Evolutionary conservation across 2,888 invertebrate genomes (phyloP).

Genomic region (Polylopha cassiicola): DNA sequence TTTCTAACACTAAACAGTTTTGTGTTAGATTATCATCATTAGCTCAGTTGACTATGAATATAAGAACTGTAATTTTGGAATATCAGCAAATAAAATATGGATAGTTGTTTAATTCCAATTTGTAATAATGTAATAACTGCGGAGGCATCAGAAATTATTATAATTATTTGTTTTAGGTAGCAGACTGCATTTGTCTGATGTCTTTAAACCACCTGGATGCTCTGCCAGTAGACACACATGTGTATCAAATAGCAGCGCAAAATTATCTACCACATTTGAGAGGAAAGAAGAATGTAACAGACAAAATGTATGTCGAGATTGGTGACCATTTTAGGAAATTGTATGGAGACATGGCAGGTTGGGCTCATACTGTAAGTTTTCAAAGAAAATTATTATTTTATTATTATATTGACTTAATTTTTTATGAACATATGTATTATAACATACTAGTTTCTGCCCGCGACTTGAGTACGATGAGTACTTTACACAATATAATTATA

Average conservation of each 20-base stretch:
- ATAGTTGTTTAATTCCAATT: too few relatives aligned
- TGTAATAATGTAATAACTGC: too few relatives aligned
- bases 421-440: neutral
- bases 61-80: too few relatives aligned
- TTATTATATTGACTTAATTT: neutral
- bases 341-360: slow-evolving; percentile 93
- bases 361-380: slow-evolving; percentile 94
- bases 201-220: slow-evolving; percentile 91
- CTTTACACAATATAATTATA: too few relatives aligned
- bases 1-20: too few relatives aligned
- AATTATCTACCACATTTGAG: slow-evolving; percentile 87
- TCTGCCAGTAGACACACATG: slow-evolving; percentile 97
- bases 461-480: too few relatives aligned
- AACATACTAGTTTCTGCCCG: neutral
- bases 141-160: too few relatives aligned
- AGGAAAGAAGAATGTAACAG: slow-evolving; percentile 86
- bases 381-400: neutral
- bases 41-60: too few relatives aligned
- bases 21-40: too few relatives aligned
- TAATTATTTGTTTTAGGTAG: slow-evolving; percentile 80
- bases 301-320: slow-evolving; percentile 90
- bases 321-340: slow-evolving; percentile 86
- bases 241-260: slow-evolving; percentile 91
- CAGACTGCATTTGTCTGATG: slow-evolving; percentile 98
- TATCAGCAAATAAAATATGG: neutral